Base-by-base conservation (phyloP, 2,888 invertebrate species). In the Shargacucullia verbasci region DNA sequence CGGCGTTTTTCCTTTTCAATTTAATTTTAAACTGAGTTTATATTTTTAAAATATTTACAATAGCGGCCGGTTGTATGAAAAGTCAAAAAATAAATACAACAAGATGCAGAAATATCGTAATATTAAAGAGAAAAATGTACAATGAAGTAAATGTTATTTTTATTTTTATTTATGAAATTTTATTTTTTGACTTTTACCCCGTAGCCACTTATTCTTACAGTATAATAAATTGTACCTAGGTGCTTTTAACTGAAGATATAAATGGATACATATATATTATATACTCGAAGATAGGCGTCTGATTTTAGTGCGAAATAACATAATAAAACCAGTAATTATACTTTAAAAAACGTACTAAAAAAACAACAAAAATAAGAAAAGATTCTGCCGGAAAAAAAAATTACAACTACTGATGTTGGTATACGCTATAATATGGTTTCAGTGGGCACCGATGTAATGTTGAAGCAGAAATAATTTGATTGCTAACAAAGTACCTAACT, bases 191-290 rank as follows among this genome's bases (percentile, higher is more conserved):
- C 78, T 76, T 80, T 74, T 71, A 71, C 67, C 44, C 50, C 56
- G 40, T 60, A 40, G 55, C 48, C 33, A 66, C 68, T 47, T 73
- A 44, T 43, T 48, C 77, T 67, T 76, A 73, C 46, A 58, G 48
- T 55, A 52, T 77, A 70, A 81, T 80, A 83, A 84, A 87, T 92
- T 91, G 91, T 91, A 91, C 90, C 88, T 87, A 90, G 89, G 89
- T 91, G 91, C 89, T 83, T 83, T 82, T 73, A 67, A 69, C 66
- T 75, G 72, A 78, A 68, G 43, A 46, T 71, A 64, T 66, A 66
- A 70, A 70, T 61, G 70, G 58, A 60, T 76, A 74, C 52, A 47
- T 41, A 47, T 37, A 48, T 47, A 44, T 46, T 43, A 62, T 40
- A 61, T 66, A 59, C 35, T 62, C 33, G 20, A 62, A 63, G 13